These are phyloP conservation scores for Apamea epomidion DNA, from an alignment of 2,888 invertebrate genomes.

Conservation along the genomic window DNA sequence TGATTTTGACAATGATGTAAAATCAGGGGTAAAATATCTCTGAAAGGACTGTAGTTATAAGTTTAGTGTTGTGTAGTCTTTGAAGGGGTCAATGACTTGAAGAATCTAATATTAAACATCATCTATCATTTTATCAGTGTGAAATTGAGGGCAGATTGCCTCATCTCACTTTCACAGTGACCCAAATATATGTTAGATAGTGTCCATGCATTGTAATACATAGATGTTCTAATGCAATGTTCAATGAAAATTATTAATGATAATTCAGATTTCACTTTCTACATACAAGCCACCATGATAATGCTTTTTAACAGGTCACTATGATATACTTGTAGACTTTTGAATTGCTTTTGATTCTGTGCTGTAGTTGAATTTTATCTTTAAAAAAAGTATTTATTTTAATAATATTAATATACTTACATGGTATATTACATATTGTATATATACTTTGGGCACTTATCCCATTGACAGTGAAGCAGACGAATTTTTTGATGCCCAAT, in stretches of 20 bases:
- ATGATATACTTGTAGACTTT: not conserved
- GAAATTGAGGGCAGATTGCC: constrained; percentile 52
- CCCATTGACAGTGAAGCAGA: too few species aligned
- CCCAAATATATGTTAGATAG: constrained; percentile 27
- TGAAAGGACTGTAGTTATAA: not conserved
- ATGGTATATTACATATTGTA: too few species aligned
- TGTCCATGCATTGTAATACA: constrained; percentile 2
- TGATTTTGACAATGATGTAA: not conserved
- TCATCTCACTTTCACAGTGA: constrained; percentile 33
- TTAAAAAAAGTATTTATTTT: not conserved
- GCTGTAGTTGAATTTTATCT: not conserved
- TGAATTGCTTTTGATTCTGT: not conserved
- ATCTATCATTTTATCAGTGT: constrained; percentile 37
- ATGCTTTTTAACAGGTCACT: constrained; percentile 2
- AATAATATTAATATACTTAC: not conserved
- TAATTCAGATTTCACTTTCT: constrained; percentile 11
- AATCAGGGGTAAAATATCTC: not conserved
- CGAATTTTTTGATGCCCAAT: too few species aligned
- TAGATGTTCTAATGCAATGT: not conserved
- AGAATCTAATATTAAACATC: constrained; percentile 5
- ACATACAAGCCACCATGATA: not conserved
- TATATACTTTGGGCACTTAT: too few species aligned
- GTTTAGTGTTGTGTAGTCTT: not conserved
- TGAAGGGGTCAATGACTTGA: not conserved
- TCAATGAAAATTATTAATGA: too few species aligned